Evolutionary conservation across 2,113 vertebrate species (phyloP).

Genomic region (Gopherus evgoodei): DNA sequence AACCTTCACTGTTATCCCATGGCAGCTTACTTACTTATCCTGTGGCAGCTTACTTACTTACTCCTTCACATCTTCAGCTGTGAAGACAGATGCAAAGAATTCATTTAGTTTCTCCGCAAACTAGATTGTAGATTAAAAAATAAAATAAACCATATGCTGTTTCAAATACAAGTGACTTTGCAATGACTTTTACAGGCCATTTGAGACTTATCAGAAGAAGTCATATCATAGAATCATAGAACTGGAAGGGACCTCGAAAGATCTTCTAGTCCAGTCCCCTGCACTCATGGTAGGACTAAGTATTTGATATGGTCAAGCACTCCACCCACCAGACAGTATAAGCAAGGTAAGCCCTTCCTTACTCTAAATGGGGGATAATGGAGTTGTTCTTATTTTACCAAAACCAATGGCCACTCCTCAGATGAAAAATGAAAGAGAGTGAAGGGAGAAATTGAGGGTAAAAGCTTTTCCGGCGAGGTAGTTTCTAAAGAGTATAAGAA

Average conservation of each 20-base stretch:
- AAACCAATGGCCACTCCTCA: background rate
- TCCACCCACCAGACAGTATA: background rate
- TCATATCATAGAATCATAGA: too few species aligned
- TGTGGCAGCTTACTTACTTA: too few species aligned
- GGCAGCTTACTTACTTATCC: too few species aligned
- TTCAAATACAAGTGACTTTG: slow-evolving; percentile 5
- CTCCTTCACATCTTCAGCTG: too few species aligned
- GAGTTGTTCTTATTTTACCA: background rate
- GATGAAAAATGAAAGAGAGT: background rate
- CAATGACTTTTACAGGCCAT: background rate
- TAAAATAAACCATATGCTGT: background rate
- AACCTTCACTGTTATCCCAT: too few species aligned
- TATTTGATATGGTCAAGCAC: too few species aligned
- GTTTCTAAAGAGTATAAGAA: background rate
- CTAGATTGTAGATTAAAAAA: accelerated
- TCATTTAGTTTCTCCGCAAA: too few species aligned
- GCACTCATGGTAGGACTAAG: too few species aligned
- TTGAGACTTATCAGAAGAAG: background rate
- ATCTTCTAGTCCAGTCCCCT: too few species aligned
- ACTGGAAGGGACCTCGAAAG: too few species aligned
- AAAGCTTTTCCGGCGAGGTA: background rate
- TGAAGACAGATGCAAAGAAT: too few species aligned
- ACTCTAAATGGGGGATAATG: background rate
- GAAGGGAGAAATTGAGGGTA: background rate
- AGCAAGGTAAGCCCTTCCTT: background rate